Evolutionary conservation across 2,888 invertebrate genomes (phyloP).

Genomic region (Drosophila diplacantha): DNA sequence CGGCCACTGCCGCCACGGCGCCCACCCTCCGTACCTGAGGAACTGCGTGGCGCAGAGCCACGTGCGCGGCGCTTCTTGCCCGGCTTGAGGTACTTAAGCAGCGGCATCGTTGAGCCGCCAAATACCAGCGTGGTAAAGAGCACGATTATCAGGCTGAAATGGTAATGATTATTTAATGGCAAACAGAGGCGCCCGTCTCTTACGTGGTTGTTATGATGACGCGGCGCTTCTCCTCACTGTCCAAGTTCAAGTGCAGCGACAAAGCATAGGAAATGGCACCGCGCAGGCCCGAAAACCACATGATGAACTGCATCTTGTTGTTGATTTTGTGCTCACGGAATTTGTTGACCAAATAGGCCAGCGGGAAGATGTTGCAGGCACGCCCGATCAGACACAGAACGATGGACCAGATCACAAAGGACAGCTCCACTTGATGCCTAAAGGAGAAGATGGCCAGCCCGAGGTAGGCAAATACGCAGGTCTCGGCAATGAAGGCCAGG

Average conservation of each 20-base stretch:
- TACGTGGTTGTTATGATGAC: slow-evolving; percentile 96
- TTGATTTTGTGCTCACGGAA: slow-evolving; percentile 99
- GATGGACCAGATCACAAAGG: slow-evolving; percentile 96
- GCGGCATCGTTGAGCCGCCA: slow-evolving; percentile 98
- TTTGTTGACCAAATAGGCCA: slow-evolving; percentile 94
- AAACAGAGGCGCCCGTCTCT: neutral
- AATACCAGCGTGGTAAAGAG: slow-evolving; percentile 96
- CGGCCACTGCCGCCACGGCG: slow-evolving; percentile 78
- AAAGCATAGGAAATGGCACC: slow-evolving; percentile 99
- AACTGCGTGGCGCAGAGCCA: slow-evolving; percentile 49
- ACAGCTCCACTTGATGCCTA: slow-evolving; percentile 92
- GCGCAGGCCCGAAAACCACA: slow-evolving; percentile 98
- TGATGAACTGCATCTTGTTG: slow-evolving; percentile 98
- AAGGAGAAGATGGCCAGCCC: slow-evolving; percentile 88
- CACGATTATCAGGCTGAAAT: slow-evolving; percentile 88
- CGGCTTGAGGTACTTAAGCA: slow-evolving; percentile 91
- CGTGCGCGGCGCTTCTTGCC: slow-evolving; percentile 75
- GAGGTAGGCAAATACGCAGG: slow-evolving; percentile 98
- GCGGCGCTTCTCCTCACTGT: slow-evolving; percentile 92
- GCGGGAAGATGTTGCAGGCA: slow-evolving; percentile 97
- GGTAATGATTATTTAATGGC: too few species aligned
- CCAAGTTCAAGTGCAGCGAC: slow-evolving; percentile 95
- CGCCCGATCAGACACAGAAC: slow-evolving; percentile 94
- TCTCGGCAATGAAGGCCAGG: slow-evolving; percentile 97
- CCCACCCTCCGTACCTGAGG: slow-evolving; percentile 62